Conservation (phyloP, 1,140 invertebrate species). For the Drosophila auraria region DNA sequence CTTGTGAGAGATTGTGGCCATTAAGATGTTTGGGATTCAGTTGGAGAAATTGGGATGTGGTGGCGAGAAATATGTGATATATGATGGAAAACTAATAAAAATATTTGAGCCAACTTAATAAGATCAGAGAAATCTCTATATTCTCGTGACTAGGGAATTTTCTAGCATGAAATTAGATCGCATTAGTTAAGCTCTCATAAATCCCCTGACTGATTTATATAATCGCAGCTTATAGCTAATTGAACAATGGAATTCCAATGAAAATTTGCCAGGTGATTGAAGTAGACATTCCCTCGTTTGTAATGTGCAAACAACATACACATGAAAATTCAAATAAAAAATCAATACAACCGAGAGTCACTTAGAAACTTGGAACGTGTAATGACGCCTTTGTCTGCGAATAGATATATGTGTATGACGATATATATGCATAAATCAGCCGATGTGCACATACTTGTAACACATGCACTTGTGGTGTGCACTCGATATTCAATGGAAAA, state of each 20-base stretch:
- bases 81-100: too few relatives aligned
- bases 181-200: constrained; percentile 33
- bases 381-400: constrained; percentile 38
- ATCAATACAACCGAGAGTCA: constrained; percentile 54
- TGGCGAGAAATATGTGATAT: too few relatives aligned
- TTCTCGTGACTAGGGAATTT: background rate
- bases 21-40: constrained; percentile 25
- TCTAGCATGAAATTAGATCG: background rate
- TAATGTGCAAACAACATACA: constrained; percentile 25
- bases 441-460: constrained; percentile 30
- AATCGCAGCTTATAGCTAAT: constrained; percentile 38
- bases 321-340: constrained; percentile 39
- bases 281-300: constrained; percentile 37
- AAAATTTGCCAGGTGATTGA: constrained; percentile 59
- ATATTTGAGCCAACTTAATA: too few relatives aligned
- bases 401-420: constrained; percentile 13
- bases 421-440: constrained; percentile 56
- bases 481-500: constrained; percentile 56
- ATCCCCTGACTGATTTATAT: constrained; percentile 20
- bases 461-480: constrained; percentile 44
- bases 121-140: background rate
- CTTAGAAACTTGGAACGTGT: constrained; percentile 23
- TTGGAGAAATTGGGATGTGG: constrained; percentile 10
- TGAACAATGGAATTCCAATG: constrained; percentile 75
- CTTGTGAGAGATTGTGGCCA: constrained; percentile 9